phyloP scores from a whole-genome alignment of 2,113 vertebrate genomes.

The Eubucco bourcierii region DNA sequence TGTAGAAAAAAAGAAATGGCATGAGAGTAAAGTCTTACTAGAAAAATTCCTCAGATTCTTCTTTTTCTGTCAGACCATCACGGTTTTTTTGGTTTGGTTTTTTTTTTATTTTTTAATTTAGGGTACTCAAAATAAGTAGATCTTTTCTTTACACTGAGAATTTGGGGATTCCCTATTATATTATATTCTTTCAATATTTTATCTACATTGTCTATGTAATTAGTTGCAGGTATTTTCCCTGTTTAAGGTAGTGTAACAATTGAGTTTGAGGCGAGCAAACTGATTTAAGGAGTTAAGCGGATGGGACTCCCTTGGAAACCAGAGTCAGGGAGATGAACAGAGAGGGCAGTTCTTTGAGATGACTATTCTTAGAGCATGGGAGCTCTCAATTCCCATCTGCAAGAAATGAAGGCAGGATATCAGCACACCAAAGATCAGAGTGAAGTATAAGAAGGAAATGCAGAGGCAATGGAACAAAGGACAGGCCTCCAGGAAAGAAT shows the following conservation, averaged over 20 bases:
- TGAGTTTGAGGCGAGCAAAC: background rate
- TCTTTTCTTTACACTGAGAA: background rate
- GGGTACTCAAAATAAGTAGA: background rate
- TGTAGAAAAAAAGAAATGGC: background rate
- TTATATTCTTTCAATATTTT: background rate
- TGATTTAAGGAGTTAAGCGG: too few relatives aligned
- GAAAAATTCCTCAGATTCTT: background rate
- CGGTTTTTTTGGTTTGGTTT: background rate
- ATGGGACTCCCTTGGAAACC: too few relatives aligned
- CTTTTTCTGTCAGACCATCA: background rate
- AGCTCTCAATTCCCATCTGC: background rate
- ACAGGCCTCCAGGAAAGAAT: background rate
- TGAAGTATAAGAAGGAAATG: background rate
- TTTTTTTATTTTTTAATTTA: background rate
- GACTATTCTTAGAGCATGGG: too few relatives aligned
- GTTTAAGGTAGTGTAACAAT: background rate
- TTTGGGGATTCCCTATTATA: background rate
- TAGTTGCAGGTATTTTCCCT: background rate
- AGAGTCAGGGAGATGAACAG: too few relatives aligned
- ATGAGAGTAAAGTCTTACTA: background rate
- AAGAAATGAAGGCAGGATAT: background rate
- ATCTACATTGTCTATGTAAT: background rate
- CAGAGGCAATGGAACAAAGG: background rate
- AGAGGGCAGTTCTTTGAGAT: too few relatives aligned
- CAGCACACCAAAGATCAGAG: background rate